phyloP scores from a whole-genome alignment of 2,888 invertebrate genomes.

The Drosophila melanosoma region DNA sequence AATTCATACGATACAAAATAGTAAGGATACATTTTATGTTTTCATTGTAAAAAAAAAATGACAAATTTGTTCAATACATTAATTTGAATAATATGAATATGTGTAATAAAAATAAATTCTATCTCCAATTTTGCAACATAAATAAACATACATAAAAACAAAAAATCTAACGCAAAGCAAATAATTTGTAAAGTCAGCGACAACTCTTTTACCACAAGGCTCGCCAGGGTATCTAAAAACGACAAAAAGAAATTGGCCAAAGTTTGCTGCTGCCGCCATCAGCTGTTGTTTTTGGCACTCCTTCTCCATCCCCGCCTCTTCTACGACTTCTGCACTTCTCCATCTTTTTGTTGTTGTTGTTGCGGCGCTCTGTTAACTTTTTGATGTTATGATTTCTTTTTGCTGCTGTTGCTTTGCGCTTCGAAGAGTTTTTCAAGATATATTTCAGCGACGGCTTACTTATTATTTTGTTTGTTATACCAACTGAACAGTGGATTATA shows the following conservation, averaged over 20 bases:
- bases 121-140: neutral
- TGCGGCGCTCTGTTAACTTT: conserved; percentile 31
- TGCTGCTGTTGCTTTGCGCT: conserved; percentile 42
- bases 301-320: neutral
- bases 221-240: neutral
- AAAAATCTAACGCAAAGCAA: neutral
- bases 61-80: neutral
- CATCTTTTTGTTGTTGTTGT: conserved; percentile 1
- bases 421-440: conserved; percentile 25
- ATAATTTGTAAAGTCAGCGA: neutral
- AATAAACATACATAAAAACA: neutral
- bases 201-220: neutral
- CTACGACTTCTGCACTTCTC: neutral
- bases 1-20: neutral
- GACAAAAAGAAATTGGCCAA: conserved; percentile 66
- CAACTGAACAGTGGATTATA: conserved; percentile 14
- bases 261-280: conserved; percentile 51
- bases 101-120: neutral
- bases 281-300: conserved; percentile 14
- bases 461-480: conserved; percentile 42
- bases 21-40: neutral
- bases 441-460: conserved; percentile 31
- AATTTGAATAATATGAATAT: neutral
- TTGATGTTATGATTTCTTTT: conserved; percentile 71
- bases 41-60: neutral